phyloP scores from a whole-genome alignment of 2,797 vertebrate genomes.

The Orientallactaga sibirica region DNA sequence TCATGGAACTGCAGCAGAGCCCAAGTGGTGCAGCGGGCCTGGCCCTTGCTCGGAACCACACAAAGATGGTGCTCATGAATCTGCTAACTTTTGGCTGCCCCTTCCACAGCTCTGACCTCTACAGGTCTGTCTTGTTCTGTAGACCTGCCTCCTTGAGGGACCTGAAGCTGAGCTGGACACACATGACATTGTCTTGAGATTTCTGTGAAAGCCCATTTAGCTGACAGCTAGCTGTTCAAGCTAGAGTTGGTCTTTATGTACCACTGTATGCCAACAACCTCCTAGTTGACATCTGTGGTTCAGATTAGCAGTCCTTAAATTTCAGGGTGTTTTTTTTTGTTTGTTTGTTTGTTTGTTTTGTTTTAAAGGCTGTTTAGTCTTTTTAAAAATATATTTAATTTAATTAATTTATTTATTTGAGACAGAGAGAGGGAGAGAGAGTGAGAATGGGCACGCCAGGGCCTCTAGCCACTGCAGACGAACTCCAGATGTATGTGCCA shows the following conservation, averaged over 20 bases:
- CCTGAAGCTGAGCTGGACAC: neutral
- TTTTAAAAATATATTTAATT: neutral
- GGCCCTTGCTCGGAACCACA: too few relatives aligned
- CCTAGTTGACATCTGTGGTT: neutral
- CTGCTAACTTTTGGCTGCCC: neutral
- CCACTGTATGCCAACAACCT: neutral
- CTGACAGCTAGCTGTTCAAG: neutral
- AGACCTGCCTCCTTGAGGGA: neutral
- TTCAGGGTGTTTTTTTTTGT: neutral
- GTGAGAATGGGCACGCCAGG: too few relatives aligned
- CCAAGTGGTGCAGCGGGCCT: neutral
- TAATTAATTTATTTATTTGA: neutral
- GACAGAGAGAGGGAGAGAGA: too few relatives aligned
- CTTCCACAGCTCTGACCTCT: neutral
- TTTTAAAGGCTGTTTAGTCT: neutral
- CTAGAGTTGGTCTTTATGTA: neutral
- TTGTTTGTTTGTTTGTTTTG: neutral
- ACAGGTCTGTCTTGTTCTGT: neutral
- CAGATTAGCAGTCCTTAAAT: neutral
- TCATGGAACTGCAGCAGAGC: rapidly evolving
- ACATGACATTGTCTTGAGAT: neutral
- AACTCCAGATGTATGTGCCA: too few relatives aligned
- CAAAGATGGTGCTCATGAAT: too few relatives aligned
- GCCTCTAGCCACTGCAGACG: too few relatives aligned
- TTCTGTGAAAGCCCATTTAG: neutral